Percentiles rank a stretch among this genome's conserved stretches.
These are phyloP conservation scores for Montipora foliosa DNA, from an alignment of 64 coral and sea anemone species.

Conservation along the genomic window DNA sequence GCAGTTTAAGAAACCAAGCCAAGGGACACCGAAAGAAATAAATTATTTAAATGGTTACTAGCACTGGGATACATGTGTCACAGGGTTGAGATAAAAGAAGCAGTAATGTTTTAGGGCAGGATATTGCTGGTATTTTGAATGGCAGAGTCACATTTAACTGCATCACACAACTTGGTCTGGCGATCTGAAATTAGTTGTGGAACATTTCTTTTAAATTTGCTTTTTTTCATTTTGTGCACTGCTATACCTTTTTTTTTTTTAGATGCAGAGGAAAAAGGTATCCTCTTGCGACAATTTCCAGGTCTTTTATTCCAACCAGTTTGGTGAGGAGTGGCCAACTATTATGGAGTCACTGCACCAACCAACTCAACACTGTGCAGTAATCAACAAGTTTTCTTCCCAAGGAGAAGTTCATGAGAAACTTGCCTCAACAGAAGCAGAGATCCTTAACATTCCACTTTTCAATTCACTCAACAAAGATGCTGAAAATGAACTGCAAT, in stretches of 20 bases:
- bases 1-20: too few species aligned
- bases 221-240: background rate
- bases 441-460: background rate
- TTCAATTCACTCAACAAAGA: background rate
- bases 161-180: too few species aligned
- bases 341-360: slow-evolving; percentile 45
- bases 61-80: too few species aligned
- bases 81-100: too few species aligned
- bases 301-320: slow-evolving; percentile 38
- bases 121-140: too few species aligned
- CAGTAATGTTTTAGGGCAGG: too few species aligned
- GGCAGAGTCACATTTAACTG: too few species aligned
- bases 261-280: slow-evolving; percentile 45
- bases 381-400: slow-evolving; percentile 77
- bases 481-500: background rate
- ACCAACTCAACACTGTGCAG: slow-evolving; percentile 68
- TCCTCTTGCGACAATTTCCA: slow-evolving; percentile 36
- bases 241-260: background rate
- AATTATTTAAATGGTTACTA: too few species aligned
- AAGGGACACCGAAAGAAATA: too few species aligned
- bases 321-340: slow-evolving; percentile 64
- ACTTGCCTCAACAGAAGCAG: slow-evolving; percentile 1
- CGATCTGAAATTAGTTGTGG: too few species aligned
- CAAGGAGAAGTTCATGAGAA: slow-evolving; percentile 30
- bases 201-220: too few species aligned